Evolutionary conservation across 2,113 vertebrate genomes (phyloP).

Genomic region (Fregata magnificens): DNA sequence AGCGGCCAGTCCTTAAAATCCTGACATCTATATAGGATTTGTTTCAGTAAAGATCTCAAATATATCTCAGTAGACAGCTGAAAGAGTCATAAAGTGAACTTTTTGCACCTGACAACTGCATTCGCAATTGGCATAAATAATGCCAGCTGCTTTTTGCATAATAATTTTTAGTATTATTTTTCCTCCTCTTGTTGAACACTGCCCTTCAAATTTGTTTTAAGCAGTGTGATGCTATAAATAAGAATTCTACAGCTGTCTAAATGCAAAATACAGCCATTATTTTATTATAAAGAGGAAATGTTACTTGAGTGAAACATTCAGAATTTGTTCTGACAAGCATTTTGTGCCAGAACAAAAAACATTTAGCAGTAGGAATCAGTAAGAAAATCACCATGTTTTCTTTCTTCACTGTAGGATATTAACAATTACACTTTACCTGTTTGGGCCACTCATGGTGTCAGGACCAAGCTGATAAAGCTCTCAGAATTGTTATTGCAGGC

Average conservation of each 20-base stretch:
- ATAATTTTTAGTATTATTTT: neutral
- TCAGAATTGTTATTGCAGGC: slow-evolving; percentile 73
- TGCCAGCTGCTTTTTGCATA: neutral
- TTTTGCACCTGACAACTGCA: neutral
- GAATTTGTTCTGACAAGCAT: neutral
- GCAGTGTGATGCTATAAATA: neutral
- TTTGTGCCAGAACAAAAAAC: neutral
- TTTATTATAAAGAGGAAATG: neutral
- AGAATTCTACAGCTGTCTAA: neutral
- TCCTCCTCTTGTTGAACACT: neutral
- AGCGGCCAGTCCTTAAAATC: neutral
- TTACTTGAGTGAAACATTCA: neutral
- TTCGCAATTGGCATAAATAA: neutral
- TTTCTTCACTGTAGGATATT: slow-evolving; percentile 60
- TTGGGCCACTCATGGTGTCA: slow-evolving; percentile 79
- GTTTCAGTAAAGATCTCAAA: neutral
- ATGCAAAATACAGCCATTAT: neutral
- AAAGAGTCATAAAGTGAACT: neutral
- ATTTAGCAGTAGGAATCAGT: neutral
- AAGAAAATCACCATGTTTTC: slow-evolving; percentile 4
- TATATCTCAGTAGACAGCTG: neutral
- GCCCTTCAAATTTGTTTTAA: neutral
- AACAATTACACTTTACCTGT: slow-evolving; percentile 81
- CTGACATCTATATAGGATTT: neutral
- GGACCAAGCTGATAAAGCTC: slow-evolving; percentile 74